Evolutionary conservation across 1,140 invertebrate species (phyloP), one percentile per base, ranked within the genome.

Genomic region (Drosophila pachea): DNA sequence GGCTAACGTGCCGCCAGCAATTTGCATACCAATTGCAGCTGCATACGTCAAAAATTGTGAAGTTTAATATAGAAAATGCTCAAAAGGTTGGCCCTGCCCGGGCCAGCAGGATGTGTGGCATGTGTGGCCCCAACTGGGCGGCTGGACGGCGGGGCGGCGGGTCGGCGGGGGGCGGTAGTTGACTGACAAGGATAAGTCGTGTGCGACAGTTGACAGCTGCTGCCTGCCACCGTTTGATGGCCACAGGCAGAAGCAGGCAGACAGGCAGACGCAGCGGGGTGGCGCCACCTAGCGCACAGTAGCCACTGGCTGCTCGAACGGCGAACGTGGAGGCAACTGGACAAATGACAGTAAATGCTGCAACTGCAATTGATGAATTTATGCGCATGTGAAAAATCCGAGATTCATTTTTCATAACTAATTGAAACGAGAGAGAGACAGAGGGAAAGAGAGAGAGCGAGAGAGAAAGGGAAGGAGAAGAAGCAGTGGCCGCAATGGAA

Each of bases 51-150:
- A 86, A 83, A 83, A 84, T 70, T 84, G 79, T 81, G 77, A 84
- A 86, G 81, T 84, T 86, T 86, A 86, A 84, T 84, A 84, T 84
- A 84, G 81, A 84, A 84, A 84, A 86, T 86, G 49, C 74, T 77
- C 67, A 74, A 68, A 40, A 56, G 42, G 32, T 8, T 48, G 12
- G 33, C 7, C 14, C 43, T 32, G 14, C 42, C 31, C 58, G 29
- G 45, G 42, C 16, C 56, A 12, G 31, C 31, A 52, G 49, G 31
- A 35, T 49, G 45, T 49, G 45, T 29, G 45, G 7, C 45, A 47
- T 8, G 40, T 8, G 40, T 0, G 40, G 40, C 40, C n/a, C n/a
- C n/a, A n/a, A n/a, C 16, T 16, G 8, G 9, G 16, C 9, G 43
- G 4, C 16, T 22, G 45, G 22, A 3, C 22, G 22, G 22, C 22